phyloP scores from a whole-genome alignment of 2,888 invertebrate genomes.

The Itoplectis maculator region DNA sequence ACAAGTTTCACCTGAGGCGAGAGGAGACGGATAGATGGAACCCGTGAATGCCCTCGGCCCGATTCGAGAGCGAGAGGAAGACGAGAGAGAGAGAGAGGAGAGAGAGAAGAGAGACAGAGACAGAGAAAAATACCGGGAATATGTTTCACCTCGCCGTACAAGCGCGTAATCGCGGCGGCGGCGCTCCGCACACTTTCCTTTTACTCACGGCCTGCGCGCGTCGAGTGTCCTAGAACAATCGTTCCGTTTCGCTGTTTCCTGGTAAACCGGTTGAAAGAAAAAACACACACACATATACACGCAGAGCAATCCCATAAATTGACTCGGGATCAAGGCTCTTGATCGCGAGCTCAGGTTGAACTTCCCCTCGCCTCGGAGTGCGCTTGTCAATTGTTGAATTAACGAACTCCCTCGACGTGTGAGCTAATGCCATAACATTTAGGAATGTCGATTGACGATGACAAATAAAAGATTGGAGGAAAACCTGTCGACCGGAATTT shows the following conservation, averaged over 20 bases:
- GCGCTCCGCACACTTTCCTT: constrained; percentile 30
- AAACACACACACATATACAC: too few species aligned
- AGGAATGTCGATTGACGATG: neutral
- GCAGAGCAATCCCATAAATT: neutral
- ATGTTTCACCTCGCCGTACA: neutral
- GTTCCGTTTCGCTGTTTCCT: constrained; percentile 20
- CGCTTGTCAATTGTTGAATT: neutral
- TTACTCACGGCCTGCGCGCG: constrained; percentile 14
- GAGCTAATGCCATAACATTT: neutral
- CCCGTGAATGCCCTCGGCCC: neutral
- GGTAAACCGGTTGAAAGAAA: constrained; percentile 8
- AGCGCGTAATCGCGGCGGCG: neutral
- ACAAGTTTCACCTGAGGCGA: neutral
- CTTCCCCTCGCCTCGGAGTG: neutral
- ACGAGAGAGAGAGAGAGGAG: too few species aligned
- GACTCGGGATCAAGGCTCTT: constrained; percentile 4
- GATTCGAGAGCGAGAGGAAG: too few species aligned
- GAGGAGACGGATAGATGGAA: neutral
- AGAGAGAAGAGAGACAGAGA: too few species aligned
- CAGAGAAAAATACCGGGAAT: neutral
- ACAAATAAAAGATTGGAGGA: neutral
- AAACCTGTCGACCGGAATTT: too few species aligned
- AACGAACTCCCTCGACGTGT: neutral
- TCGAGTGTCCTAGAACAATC: constrained; percentile 4
- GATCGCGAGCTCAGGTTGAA: neutral